These are phyloP conservation scores for Eumerus sabulonum DNA, from an alignment of 2,888 invertebrate species.

Conservation along the genomic window DNA sequence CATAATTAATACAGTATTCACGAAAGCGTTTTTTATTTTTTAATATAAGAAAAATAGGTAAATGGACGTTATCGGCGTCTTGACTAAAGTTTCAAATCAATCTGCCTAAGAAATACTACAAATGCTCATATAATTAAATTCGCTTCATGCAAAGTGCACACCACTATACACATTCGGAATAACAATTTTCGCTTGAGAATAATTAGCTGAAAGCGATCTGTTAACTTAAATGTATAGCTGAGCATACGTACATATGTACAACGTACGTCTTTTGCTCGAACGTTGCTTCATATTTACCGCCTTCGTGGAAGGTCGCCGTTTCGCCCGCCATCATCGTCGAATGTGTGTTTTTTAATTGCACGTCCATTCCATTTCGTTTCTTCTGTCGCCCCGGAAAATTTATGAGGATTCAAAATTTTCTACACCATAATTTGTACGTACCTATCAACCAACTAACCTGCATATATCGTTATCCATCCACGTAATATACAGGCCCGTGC, in stretches of 20 bases:
- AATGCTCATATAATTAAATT: slow-evolving; percentile 66
- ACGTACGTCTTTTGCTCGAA: no score
- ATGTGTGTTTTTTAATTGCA: slow-evolving; percentile 66
- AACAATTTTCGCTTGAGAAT: slow-evolving; percentile 63
- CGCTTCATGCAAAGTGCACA: slow-evolving; percentile 44
- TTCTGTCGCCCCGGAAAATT: slow-evolving; percentile 62
- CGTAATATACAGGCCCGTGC: slow-evolving; percentile 24
- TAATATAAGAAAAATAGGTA: no score
- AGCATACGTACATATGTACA: slow-evolving; percentile 64
- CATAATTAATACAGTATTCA: no score
- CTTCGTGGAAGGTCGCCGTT: slow-evolving; percentile 45
- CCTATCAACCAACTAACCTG: slow-evolving; percentile 21
- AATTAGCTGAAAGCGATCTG: slow-evolving; percentile 61
- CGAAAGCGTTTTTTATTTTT: no score
- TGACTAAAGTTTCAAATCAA: no score
- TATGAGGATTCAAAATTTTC: slow-evolving; percentile 62
- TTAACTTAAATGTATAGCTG: slow-evolving; percentile 64
- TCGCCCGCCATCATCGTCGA: slow-evolving; percentile 53
- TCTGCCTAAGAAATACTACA: no score
- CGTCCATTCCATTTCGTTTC: slow-evolving; percentile 64
- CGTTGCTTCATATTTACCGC: slow-evolving; percentile 29
- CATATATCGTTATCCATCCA: slow-evolving; percentile 24
- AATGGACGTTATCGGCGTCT: no score
- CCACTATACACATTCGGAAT: slow-evolving; percentile 28
- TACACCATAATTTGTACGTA: slow-evolving; percentile 62